Percentiles rank a stretch among this genome's conserved stretches.
These are phyloP conservation scores for Psylliodes chrysocephalus DNA, from an alignment of 2,888 invertebrate genomes.

Conservation along the genomic window DNA sequence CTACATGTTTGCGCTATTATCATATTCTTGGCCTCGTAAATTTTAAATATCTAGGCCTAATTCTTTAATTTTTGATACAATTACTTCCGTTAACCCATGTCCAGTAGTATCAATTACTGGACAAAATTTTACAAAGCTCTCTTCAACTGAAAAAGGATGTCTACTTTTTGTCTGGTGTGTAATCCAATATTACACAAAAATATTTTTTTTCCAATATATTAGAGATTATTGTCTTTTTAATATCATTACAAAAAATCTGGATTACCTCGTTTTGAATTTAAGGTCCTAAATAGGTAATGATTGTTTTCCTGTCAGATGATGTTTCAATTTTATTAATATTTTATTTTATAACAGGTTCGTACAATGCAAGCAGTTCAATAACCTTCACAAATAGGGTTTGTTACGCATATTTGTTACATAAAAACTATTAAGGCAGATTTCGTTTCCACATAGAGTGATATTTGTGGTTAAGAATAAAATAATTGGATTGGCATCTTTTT, in stretches of 20 bases:
- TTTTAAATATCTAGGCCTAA: slow-evolving; percentile 35
- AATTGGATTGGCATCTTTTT: too few relatives aligned
- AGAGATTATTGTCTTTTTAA: background rate
- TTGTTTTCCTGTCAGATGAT: too few relatives aligned
- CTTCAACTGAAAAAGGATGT: background rate
- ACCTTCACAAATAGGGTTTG: too few relatives aligned
- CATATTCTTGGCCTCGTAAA: slow-evolving; percentile 16
- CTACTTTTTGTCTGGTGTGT: background rate
- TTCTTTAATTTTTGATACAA: slow-evolving; percentile 25
- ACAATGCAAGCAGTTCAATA: too few relatives aligned
- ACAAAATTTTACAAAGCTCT: too few relatives aligned
- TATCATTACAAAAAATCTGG: background rate
- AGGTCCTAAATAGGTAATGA: background rate
- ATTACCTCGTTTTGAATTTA: background rate
- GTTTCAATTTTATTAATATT: too few relatives aligned
- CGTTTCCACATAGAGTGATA: too few relatives aligned
- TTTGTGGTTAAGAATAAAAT: too few relatives aligned
- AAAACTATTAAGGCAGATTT: too few relatives aligned
- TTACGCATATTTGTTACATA: too few relatives aligned
- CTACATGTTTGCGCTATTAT: slow-evolving; percentile 1
- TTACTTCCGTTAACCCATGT: slow-evolving; percentile 37
- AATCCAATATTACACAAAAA: background rate
- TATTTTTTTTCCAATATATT: background rate
- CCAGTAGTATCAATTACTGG: slow-evolving; percentile 38
- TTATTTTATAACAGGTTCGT: too few relatives aligned